phyloP scores from a whole-genome alignment of 2,797 vertebrate genomes.

The Rhabdophis nuchalis region DNA sequence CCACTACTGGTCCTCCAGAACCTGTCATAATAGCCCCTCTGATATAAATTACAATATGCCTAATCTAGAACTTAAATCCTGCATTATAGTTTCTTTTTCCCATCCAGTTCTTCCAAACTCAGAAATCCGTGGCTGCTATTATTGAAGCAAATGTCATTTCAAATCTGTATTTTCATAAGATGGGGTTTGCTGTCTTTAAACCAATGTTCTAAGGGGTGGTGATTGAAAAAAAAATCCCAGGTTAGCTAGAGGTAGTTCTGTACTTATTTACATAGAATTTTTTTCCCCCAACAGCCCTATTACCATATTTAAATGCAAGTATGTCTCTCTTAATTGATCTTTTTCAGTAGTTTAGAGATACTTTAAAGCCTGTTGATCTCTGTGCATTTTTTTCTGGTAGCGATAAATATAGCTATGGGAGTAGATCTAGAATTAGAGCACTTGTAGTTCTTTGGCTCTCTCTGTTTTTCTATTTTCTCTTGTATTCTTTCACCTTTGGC shows the following conservation, averaged over 20 bases:
- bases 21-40: no score
- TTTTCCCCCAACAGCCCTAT: slow-evolving; percentile 73
- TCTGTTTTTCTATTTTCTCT: background rate
- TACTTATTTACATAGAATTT: slow-evolving; percentile 66
- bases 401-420: slow-evolving; percentile 52
- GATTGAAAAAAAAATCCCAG: background rate
- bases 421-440: slow-evolving; percentile 62
- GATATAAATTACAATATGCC: background rate
- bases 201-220: background rate
- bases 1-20: no score
- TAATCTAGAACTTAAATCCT: background rate
- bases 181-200: background rate
- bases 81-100: background rate
- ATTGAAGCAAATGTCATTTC: background rate
- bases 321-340: slow-evolving; percentile 72
- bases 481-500: background rate
- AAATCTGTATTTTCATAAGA: accelerated
- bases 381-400: slow-evolving; percentile 52
- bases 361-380: slow-evolving; percentile 60
- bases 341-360: slow-evolving; percentile 68
- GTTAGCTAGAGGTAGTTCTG: slow-evolving; percentile 23
- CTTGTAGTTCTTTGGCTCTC: slow-evolving; percentile 58
- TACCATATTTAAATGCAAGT: slow-evolving; percentile 84
- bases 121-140: accelerated
- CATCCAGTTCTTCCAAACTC: accelerated